Evolutionary conservation across 2,888 invertebrate species (phyloP), one percentile per base, ranked within the genome.

Genomic region (Napeogenes sylphis): DNA sequence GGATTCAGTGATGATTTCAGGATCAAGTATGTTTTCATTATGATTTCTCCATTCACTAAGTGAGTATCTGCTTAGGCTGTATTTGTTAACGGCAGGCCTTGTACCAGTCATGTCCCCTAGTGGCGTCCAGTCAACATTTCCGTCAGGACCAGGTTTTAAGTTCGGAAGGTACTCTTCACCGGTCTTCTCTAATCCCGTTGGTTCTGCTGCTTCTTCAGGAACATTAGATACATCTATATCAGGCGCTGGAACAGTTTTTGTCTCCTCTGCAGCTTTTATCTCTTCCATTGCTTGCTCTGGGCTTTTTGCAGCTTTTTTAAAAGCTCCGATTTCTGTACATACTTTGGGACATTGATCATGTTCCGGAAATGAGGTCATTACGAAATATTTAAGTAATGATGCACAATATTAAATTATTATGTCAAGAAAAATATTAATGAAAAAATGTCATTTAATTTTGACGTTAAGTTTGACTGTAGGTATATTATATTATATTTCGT

Each of bases 71-170:
- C 95, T 94, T 55, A 95, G 88, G 0, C 95, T 94, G 76, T 95
- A 95, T 73, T 94, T 94, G 82, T 94, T 94, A 10, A 94, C 95
- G 0, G 92, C 91, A 0, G 95, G 95, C 67, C 95, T 90, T 0
- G 95, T 93, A 3, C 95, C 95, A 0, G 95, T 95, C 74, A 95
- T 87, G 0, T 91, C 92, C 0, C 91, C 92, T 62, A 94, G 84
- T 0, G 95, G 94, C 45, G 94, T 93, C 93, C 94, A 95, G 78
- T 94, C 94, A 0, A 94, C 92, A 69, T 93, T 92, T 2, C 95
- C 95, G 2, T 95, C 94, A 3, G 93, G 93, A 87, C 94, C 95
- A 8, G 95, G 94, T 69, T 78, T 85, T 30, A 90, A 71, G 47
- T 77, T 75, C 0, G 85, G 81, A 0, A 88, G 75, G 66, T 85